phyloP scores from a whole-genome alignment of 2,888 invertebrate species.

The Tachystola acroxantha region DNA sequence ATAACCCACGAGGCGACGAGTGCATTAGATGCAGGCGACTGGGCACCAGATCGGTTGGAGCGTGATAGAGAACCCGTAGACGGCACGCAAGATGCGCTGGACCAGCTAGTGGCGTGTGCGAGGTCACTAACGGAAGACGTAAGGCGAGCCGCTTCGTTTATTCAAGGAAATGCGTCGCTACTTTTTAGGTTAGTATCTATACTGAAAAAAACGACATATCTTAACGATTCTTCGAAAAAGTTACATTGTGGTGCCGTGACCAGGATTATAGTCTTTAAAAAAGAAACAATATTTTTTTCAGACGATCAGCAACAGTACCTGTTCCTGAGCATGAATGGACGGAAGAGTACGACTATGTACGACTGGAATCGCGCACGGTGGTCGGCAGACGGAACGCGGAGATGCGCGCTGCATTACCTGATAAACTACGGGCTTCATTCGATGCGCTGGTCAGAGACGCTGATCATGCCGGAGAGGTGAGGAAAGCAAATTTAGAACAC shows the following conservation, averaged over 20 bases:
- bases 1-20: slow-evolving; percentile 88
- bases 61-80: slow-evolving; percentile 71
- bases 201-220: too few species aligned
- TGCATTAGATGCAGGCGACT: slow-evolving; percentile 85
- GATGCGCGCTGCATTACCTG: slow-evolving; percentile 84
- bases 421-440: slow-evolving; percentile 85
- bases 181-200: slow-evolving; percentile 82
- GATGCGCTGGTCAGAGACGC: slow-evolving; percentile 86
- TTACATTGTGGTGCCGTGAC: background rate
- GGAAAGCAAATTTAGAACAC: too few species aligned
- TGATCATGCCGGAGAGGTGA: slow-evolving; percentile 78
- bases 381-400: slow-evolving; percentile 85
- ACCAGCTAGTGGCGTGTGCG: slow-evolving; percentile 92
- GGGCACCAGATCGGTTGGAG: slow-evolving; percentile 84
- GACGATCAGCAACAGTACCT: slow-evolving; percentile 51
- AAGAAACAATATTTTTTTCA: slow-evolving; percentile 18
- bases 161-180: slow-evolving; percentile 90
- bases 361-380: slow-evolving; percentile 86
- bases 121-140: slow-evolving; percentile 93
- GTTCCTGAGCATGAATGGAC: slow-evolving; percentile 80
- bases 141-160: slow-evolving; percentile 92
- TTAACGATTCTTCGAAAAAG: too few species aligned
- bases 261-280: background rate
- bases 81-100: slow-evolving; percentile 88
- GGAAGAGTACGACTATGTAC: slow-evolving; percentile 95